These are phyloP conservation scores for Drosophila lacertosa DNA, from an alignment of 1,140 invertebrate genomes.

Conservation along the genomic window DNA sequence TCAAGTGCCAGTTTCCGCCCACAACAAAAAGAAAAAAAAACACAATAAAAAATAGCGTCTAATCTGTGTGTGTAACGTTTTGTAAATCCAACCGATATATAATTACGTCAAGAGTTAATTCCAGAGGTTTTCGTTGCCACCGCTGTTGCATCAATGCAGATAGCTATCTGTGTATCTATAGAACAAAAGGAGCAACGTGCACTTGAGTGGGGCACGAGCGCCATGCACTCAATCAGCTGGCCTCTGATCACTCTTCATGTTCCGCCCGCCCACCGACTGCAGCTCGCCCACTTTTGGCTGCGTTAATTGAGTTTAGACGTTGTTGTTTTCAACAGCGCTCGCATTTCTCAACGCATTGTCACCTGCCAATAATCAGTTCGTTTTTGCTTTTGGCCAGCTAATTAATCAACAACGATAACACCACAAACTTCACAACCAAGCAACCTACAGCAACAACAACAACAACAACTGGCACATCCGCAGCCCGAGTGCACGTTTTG, in stretches of 20 bases:
- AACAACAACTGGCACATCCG: slow-evolving; percentile 3
- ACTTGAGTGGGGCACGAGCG: neutral
- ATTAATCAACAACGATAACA: slow-evolving; percentile 68
- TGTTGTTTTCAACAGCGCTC: slow-evolving; percentile 2
- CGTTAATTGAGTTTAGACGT: slow-evolving; percentile 51
- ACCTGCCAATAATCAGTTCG: slow-evolving; percentile 61
- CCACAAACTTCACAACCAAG: slow-evolving; percentile 22
- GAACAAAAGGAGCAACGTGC: neutral
- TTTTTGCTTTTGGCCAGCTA: slow-evolving; percentile 42
- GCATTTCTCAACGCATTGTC: slow-evolving; percentile 34
- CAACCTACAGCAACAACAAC: slow-evolving; percentile 7
- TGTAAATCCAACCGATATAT: slow-evolving; percentile 48
- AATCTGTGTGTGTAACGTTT: slow-evolving; percentile 32
- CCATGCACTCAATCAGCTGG: slow-evolving; percentile 63
- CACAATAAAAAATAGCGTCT: slow-evolving; percentile 25
- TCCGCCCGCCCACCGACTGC: neutral
- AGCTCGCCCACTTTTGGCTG: slow-evolving; percentile 7
- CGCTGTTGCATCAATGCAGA: slow-evolving; percentile 9
- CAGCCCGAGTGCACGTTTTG: slow-evolving; percentile 47
- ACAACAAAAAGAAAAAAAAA: slow-evolving; percentile 1
- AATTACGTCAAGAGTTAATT: slow-evolving; percentile 51
- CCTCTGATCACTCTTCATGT: slow-evolving; percentile 14
- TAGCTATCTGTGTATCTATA: neutral
- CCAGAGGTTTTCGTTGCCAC: neutral
- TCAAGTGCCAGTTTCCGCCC: slow-evolving; percentile 62